These are phyloP conservation scores for Schizopygopsis pylzovi DNA, from an alignment of 2,797 vertebrate genomes.

Conservation along the genomic window DNA sequence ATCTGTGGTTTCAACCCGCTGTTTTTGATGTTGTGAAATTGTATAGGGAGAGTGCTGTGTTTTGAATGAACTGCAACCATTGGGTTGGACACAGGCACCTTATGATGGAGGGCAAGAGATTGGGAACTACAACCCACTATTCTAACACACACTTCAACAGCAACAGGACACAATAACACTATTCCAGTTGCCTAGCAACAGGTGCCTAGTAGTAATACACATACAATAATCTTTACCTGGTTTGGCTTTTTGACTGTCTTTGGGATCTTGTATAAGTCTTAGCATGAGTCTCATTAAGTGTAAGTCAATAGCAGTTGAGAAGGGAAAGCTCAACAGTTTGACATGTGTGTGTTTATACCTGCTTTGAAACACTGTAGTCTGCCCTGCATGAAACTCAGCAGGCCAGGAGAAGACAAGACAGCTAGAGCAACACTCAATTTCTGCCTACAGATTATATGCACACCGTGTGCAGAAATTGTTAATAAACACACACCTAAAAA, in stretches of 20 bases:
- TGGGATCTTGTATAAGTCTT: constrained; percentile 32
- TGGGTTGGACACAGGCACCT: not conserved
- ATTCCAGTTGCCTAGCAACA: constrained; percentile 59
- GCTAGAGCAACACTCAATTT: constrained; percentile 36
- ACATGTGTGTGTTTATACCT: constrained; percentile 52
- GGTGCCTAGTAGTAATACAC: constrained; percentile 27
- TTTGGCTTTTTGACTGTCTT: constrained; percentile 42
- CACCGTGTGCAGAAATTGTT: not conserved
- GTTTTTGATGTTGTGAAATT: constrained; percentile 3
- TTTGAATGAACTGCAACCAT: constrained; percentile 1
- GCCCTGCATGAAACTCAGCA: constrained; percentile 56
- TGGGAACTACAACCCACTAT: constrained; percentile 26
- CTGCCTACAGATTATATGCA: constrained; percentile 31
- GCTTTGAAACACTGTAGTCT: constrained; percentile 49
- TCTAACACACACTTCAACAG: constrained; percentile 15
- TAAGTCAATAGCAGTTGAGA: constrained; percentile 54
- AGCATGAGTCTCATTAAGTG: constrained; percentile 54
- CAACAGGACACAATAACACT: not conserved
- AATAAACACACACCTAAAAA: not conserved
- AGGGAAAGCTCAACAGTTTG: constrained; percentile 37
- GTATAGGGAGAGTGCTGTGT: constrained; percentile 17
- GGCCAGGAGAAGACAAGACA: constrained; percentile 35
- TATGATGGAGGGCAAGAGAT: constrained; percentile 28
- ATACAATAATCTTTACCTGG: constrained; percentile 55
- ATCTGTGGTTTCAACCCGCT: constrained; percentile 18